Conservation (phyloP, 2,797 vertebrate species). For the Macrochelys suwanniensis region DNA sequence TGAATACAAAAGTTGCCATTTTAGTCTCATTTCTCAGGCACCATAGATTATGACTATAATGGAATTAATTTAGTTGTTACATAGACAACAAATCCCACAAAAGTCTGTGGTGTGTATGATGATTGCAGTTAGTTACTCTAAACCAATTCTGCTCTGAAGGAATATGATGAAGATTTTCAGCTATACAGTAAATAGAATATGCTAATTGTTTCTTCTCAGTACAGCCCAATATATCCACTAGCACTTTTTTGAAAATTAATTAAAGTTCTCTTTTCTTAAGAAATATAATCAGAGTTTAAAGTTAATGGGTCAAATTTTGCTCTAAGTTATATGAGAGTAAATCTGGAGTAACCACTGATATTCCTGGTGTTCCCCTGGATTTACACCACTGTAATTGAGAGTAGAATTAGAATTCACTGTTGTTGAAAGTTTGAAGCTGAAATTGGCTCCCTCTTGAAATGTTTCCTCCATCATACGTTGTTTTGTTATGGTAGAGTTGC, state of each 20-base stretch:
- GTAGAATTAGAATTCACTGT: neutral
- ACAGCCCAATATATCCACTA: neutral
- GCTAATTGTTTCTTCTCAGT: neutral
- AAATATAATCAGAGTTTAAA: neutral
- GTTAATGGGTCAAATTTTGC: neutral
- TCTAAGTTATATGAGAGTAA: neutral
- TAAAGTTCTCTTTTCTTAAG: neutral
- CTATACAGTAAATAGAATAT: neutral
- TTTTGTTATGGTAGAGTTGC: neutral
- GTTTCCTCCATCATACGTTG: neutral
- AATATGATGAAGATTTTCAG: neutral
- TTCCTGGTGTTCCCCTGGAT: neutral
- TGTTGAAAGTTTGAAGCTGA: neutral
- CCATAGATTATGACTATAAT: neutral
- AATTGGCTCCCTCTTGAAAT: neutral
- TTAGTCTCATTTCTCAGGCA: neutral
- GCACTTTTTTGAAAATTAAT: neutral
- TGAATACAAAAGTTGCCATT: neutral
- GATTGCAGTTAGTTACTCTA: neutral
- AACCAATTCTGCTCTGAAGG: neutral
- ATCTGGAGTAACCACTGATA: neutral
- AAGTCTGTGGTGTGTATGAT: neutral
- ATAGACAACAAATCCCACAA: neutral
- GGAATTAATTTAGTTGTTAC: neutral
- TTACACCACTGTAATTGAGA: neutral